Conservation (phyloP, 2,888 invertebrate species). For the Caenorhabditis virilis region DNA sequence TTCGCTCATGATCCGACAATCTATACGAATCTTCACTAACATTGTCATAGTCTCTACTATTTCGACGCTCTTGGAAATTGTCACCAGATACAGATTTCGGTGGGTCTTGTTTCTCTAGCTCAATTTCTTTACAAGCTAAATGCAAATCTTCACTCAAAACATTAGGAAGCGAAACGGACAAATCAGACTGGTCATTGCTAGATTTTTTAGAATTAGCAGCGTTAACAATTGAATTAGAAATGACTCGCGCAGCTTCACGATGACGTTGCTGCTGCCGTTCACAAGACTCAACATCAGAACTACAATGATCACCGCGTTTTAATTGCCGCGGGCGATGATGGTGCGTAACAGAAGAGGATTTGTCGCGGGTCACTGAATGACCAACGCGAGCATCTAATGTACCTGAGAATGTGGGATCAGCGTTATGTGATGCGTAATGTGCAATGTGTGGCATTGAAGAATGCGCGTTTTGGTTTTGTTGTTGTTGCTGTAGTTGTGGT, state of each 20-base stretch:
- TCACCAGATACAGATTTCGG: constrained; percentile 63
- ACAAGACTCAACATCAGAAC: constrained; percentile 38
- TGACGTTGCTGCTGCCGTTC: no score
- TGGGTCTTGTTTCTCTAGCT: constrained; percentile 40
- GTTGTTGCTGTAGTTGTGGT: not conserved
- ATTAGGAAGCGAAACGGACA: constrained; percentile 66
- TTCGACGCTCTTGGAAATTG: constrained; percentile 55
- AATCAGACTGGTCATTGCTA: constrained; percentile 29
- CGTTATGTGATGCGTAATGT: constrained; percentile 31
- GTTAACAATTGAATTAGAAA: not conserved
- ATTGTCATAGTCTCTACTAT: constrained; percentile 55
- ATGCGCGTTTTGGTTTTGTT: constrained; percentile 2
- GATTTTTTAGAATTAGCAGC: not conserved
- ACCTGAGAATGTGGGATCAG: constrained; percentile 43
- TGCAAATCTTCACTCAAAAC: constrained; percentile 61
- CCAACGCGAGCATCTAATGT: constrained; percentile 54
- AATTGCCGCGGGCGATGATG: constrained; percentile 33
- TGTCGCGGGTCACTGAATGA: constrained; percentile 34
- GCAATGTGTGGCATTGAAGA: constrained; percentile 51
- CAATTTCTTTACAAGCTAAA: constrained; percentile 51
- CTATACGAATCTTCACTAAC: constrained; percentile 65
- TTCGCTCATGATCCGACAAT: constrained; percentile 56
- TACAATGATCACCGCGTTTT: constrained; percentile 37
- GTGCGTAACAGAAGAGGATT: constrained; percentile 24
- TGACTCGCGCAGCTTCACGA: not conserved